Evolutionary conservation across 1,140 invertebrate species (phyloP).

Genomic region (Zaprionus ornatus): DNA sequence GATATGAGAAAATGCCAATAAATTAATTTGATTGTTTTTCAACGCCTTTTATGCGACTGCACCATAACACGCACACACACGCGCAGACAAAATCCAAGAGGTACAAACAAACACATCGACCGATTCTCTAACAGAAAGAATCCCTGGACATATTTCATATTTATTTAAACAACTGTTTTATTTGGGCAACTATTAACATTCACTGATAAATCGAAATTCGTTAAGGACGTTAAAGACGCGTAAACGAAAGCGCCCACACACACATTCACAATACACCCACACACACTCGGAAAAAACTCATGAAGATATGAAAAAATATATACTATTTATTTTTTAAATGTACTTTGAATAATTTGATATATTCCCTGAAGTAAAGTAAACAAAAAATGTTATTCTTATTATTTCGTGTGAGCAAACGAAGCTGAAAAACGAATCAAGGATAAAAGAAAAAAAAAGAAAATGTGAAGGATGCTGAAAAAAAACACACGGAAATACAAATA

Average conservation of each 20-base stretch:
- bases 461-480: conserved; percentile 15
- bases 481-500: conserved; percentile 33
- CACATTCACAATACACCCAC: conserved; percentile 6
- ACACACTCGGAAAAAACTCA: conserved; percentile 20
- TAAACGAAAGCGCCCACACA: conserved; percentile 5
- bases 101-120: not conserved
- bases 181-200: conserved; percentile 45
- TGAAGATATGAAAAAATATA: conserved; percentile 42
- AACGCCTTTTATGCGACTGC: conserved; percentile 48
- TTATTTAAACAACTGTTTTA: conserved; percentile 20
- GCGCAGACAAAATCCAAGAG: not conserved
- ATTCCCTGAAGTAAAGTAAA: conserved; percentile 56
- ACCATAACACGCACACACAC: conserved; percentile 3
- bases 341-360: conserved; percentile 64
- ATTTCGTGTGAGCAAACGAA: conserved; percentile 35
- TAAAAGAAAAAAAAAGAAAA: conserved; percentile 28
- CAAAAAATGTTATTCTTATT: conserved; percentile 52
- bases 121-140: conserved; percentile 15
- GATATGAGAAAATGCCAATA: conserved; percentile 44
- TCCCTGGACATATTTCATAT: conserved; percentile 31
- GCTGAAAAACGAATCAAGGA: conserved; percentile 32
- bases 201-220: conserved; percentile 27
- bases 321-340: conserved; percentile 78
- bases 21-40: conserved; percentile 50
- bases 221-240: conserved; percentile 5